phyloP scores from a whole-genome alignment of 2,888 invertebrate species.

The Dasypogon diadema region DNA sequence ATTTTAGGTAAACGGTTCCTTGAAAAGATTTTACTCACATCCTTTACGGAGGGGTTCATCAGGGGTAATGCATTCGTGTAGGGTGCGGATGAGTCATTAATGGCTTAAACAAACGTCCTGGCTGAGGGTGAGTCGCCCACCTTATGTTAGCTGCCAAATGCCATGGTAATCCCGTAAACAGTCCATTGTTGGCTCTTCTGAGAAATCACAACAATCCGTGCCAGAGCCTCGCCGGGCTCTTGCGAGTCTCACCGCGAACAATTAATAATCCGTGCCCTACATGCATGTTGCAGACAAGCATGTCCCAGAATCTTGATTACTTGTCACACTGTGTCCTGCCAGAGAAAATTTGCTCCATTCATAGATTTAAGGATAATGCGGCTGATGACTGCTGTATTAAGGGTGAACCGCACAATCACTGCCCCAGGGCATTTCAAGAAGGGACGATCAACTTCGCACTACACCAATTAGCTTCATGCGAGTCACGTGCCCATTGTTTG shows the following conservation, averaged over 20 bases:
- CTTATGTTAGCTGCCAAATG: conserved; percentile 12
- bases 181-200: conserved; percentile 44
- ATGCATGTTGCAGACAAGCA: conserved; percentile 42
- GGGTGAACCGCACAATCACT: conserved; percentile 9
- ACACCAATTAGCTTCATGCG: conserved; percentile 60
- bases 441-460: conserved; percentile 55
- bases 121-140: not conserved
- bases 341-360: conserved; percentile 23
- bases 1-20: conserved; percentile 54
- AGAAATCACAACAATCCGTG: conserved; percentile 33
- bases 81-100: conserved; percentile 53
- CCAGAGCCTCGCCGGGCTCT: conserved; percentile 6
- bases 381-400: conserved; percentile 20
- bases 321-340: conserved; percentile 10
- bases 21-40: conserved; percentile 42
- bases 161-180: conserved; percentile 52
- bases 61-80: not conserved
- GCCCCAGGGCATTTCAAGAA: conserved; percentile 15
- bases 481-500: conserved; percentile 61
- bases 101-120: conserved; percentile 33
- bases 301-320: conserved; percentile 46
- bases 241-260: conserved; percentile 25
- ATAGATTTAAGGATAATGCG: conserved; percentile 47
- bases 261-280: conserved; percentile 53
- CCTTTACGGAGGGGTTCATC: not conserved